Base-by-base conservation (phyloP, 2,113 vertebrate genomes). In the Limanda limanda region DNA sequence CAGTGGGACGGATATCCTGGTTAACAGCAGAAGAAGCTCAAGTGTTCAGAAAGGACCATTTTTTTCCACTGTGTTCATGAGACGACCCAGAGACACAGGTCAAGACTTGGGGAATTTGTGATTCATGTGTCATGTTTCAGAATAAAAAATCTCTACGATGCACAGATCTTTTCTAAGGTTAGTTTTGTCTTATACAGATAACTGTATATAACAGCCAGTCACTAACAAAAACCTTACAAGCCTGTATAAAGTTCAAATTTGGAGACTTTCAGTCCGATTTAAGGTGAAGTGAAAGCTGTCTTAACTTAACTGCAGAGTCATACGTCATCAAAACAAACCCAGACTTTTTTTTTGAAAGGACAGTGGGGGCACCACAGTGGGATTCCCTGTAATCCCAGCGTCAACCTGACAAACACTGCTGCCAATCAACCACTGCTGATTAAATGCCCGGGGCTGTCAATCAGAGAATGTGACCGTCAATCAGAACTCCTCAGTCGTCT, bases 401-500 rank as follows among this genome's bases (percentile, higher is more conserved):
- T 57, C 54, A 31, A 64, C 27, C 47, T 47, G 52, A 64, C 58
- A 54, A 25, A 54, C 40, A 9, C 55, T 70, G 25, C 74, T 1
- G 69, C 35, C 77, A 77, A 40, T 70, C 76, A 80, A 21, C 13
- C 1, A 3, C 13, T 55, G 57, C 10, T 42, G 57, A 79, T 78
- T 74, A 74, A 76, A 67, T 20, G 25, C 68, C 23, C 0, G 0
- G 59, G 0, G 59, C 54, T 69, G 77, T 86, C 82, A 85, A 58
- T 85, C 83, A 68, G 63, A 3, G 14, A 47, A 47, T 3, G 47
- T 17, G 45, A 40, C 64, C 66, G 60, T 40, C 72, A 78, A 69
- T 83, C 72, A 69, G 57, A 27, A 7, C 54, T 51, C 51, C 4
- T 6, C 61, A 13, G 35, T 5, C 15, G 17, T 40, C 52, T 20